A percentile compares a stretch with the other conserved stretches of the same genome.
Evolutionary conservation across 2,113 vertebrate genomes (phyloP).

Genomic region (Paramormyrops kingsleyae): DNA sequence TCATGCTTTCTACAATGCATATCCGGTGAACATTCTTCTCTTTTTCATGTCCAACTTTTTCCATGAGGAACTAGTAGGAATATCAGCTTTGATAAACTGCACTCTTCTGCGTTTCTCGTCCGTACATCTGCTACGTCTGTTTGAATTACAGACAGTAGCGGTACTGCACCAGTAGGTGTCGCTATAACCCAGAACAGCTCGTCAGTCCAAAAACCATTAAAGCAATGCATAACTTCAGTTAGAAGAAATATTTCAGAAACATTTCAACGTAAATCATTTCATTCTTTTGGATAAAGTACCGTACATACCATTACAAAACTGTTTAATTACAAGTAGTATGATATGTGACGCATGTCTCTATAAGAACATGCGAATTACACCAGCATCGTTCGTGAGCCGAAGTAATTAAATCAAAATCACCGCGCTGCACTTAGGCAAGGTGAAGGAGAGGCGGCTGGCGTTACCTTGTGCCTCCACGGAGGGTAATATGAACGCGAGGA

Average conservation of each 20-base stretch:
- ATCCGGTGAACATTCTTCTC: neutral
- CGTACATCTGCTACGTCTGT: neutral
- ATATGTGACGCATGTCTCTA: neutral
- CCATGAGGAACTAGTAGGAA: neutral
- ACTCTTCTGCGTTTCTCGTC: neutral
- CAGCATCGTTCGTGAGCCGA: neutral
- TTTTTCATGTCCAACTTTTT: neutral
- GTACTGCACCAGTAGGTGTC: neutral
- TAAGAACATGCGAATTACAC: neutral
- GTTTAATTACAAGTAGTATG: neutral
- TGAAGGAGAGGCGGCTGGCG: neutral
- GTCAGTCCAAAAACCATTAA: neutral
- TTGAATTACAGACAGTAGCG: neutral
- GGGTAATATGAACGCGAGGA: slow-evolving; percentile 70
- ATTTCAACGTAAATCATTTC: neutral
- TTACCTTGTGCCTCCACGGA: slow-evolving; percentile 88
- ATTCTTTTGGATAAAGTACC: neutral
- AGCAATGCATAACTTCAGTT: neutral
- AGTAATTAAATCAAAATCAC: neutral
- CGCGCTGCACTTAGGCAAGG: neutral
- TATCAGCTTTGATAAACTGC: neutral
- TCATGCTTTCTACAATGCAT: neutral
- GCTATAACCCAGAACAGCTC: neutral
- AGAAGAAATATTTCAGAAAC: neutral
- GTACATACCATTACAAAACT: neutral